A percentile compares a stretch with the other conserved stretches of the same genome.
Evolutionary conservation across 2,113 vertebrate genomes (phyloP).

Genomic region (Puntigrus tetrazona): DNA sequence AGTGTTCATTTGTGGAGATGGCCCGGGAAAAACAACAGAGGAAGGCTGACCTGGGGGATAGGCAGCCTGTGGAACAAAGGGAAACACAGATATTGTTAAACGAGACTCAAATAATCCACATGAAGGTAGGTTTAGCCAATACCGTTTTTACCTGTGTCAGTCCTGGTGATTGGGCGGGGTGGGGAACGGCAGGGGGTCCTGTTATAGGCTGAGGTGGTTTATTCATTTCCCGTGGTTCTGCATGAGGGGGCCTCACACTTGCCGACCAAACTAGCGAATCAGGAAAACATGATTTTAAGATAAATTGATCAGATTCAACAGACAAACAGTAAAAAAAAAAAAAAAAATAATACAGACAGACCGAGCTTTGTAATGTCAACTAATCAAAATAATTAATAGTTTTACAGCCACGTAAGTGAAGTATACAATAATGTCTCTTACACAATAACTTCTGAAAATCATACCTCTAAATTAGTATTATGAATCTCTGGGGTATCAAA

Average conservation of each 20-base stretch:
- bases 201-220: conserved; percentile 99
- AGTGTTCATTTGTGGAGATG: conserved; percentile 96
- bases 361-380: too few relatives aligned
- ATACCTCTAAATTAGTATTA: conserved; percentile 1
- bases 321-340: too few relatives aligned
- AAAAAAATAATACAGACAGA: too few relatives aligned
- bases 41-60: conserved; percentile 88
- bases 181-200: conserved; percentile 91
- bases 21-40: conserved; percentile 92
- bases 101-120: not conserved
- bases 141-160: conserved; percentile 85
- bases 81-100: not conserved
- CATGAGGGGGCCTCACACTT: conserved; percentile 88
- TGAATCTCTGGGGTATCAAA: not conserved
- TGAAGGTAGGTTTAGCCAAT: fast-evolving
- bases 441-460: not conserved
- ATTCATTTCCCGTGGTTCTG: conserved; percentile 99
- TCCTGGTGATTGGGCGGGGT: conserved; percentile 94
- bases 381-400: too few relatives aligned
- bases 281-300: not conserved
- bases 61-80: conserved; percentile 73
- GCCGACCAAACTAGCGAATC: conserved; percentile 65
- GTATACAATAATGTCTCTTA: too few relatives aligned
- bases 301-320: not conserved
- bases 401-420: too few relatives aligned